Base-by-base conservation (phyloP, 2,888 invertebrate species). In the Pterostichus niger region DNA sequence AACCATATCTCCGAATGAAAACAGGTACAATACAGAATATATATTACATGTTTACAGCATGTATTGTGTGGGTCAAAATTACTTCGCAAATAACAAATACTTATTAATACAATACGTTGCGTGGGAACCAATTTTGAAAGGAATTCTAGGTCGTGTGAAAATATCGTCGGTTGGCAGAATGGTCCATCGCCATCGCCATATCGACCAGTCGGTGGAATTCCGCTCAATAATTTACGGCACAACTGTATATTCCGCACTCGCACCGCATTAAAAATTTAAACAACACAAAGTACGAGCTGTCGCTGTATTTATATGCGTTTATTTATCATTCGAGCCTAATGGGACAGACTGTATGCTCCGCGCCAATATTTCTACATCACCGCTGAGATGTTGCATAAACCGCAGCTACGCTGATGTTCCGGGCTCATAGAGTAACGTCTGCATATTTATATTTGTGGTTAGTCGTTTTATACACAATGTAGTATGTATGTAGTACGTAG, bases 51-150 rank as follows among this genome's bases (percentile, higher is more conserved):
- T 35, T 64, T 13, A 64, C 64, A 31, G 6, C n/a, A n/a, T 64
- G 52, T 33, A 75, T 75, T 75, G 54, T 75, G 54, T 11, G 33
- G 75, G 10, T 13, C 33, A 31, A 52, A 75, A 75, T 75, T 75
- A 54, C 75, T 31, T 52, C 52, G 24, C 75, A 75, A 75, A 75
- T 75, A 75, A 75, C 75, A 75, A 75, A 75, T 52, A 75, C 75
- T 75, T 75, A 75, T 52, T 75, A 75, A 75, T 75, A 75, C 75
- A 75, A 75, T 75, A 54, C 75, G 75, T 54, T 75, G 75, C 52
- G 75, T 75, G 75, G 75, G 17, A 52, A 54, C 11, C 75, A 49
- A 75, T 52, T 75, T 75, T 75, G 52, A 52, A 52, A 75, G 52
- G 75, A 52, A 75, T 52, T 54, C 52, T 46, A 17, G 52, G 33